Percentiles rank a stretch among this genome's conserved stretches.
Evolutionary conservation across 30 jellyfish, hydroid and myxozoan species (phyloP).

Genomic region (Aurelia coerulea): DNA sequence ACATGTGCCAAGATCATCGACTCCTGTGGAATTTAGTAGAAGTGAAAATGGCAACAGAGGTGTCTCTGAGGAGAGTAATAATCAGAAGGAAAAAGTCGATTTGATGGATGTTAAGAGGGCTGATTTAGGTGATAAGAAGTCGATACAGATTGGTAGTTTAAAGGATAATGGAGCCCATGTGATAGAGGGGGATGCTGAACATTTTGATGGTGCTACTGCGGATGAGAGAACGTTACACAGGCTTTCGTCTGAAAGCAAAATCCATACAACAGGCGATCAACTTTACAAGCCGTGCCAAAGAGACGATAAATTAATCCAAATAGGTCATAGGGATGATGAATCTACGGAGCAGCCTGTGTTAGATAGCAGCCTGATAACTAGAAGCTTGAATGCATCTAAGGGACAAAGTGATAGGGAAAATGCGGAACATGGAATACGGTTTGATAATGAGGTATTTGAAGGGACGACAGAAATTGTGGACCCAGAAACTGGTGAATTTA

Average conservation of each 20-base stretch:
- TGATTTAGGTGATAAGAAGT: too few species aligned
- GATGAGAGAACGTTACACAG: too few species aligned
- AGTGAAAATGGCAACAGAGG: not conserved
- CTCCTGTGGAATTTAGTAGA: slow-evolving; percentile 44
- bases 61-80: not conserved
- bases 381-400: not conserved
- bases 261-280: too few species aligned
- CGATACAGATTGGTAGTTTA: too few species aligned
- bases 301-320: not conserved
- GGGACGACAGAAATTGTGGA: not conserved
- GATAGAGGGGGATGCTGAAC: too few species aligned
- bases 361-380: too few species aligned
- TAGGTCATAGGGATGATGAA: too few species aligned
- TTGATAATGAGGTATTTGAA: not conserved
- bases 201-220: too few species aligned
- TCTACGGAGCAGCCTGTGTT: too few species aligned
- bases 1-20: slow-evolving; percentile 52
- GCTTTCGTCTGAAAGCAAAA: too few species aligned
- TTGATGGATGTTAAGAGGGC: too few species aligned
- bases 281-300: not conserved
- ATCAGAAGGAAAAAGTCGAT: not conserved
- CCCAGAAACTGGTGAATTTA: slow-evolving; percentile 12
- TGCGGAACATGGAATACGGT: not conserved
- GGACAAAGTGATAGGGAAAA: not conserved
- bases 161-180: too few species aligned